A percentile compares a stretch with the other conserved stretches of the same genome.
These are phyloP conservation scores for Merluccius polli DNA, from an alignment of 2,797 vertebrate genomes.

Conservation along the genomic window DNA sequence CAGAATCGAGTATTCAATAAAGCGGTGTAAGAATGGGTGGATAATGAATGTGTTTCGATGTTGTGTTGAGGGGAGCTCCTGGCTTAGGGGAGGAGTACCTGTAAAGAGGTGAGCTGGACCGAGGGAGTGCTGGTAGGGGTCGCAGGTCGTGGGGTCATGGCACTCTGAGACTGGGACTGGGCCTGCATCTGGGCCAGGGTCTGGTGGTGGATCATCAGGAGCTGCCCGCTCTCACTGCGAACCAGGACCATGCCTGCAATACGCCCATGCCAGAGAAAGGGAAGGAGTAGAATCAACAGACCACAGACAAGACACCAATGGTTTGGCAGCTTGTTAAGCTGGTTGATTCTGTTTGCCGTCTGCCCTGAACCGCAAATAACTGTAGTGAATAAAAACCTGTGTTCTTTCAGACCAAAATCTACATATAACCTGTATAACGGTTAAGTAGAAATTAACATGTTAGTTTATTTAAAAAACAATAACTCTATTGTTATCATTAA, in stretches of 20 bases:
- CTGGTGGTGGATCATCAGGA: conserved; percentile 94
- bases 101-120: conserved; percentile 86
- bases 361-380: too few relatives aligned
- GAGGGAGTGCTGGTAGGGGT: conserved; percentile 85
- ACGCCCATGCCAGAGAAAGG: conserved; percentile 14
- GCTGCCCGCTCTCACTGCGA: conserved; percentile 91
- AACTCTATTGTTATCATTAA: too few relatives aligned
- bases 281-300: neutral
- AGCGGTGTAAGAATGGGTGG: too few relatives aligned
- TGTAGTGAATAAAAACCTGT: too few relatives aligned
- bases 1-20: too few relatives aligned
- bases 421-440: too few relatives aligned
- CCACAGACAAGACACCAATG: neutral
- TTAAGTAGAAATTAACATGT: neutral
- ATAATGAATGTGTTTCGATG: neutral
- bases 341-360: too few relatives aligned
- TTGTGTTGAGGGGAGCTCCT: neutral
- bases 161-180: conserved; percentile 87
- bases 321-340: neutral
- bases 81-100: conserved; percentile 65
- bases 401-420: too few relatives aligned
- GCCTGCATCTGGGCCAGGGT: conserved; percentile 92
- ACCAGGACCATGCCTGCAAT: conserved; percentile 90
- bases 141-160: conserved; percentile 85
- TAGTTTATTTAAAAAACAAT: neutral